Evolutionary conservation across 2,113 vertebrate species (phyloP), one percentile per base, ranked within the genome.

Genomic region (Meriones unguiculatus): DNA sequence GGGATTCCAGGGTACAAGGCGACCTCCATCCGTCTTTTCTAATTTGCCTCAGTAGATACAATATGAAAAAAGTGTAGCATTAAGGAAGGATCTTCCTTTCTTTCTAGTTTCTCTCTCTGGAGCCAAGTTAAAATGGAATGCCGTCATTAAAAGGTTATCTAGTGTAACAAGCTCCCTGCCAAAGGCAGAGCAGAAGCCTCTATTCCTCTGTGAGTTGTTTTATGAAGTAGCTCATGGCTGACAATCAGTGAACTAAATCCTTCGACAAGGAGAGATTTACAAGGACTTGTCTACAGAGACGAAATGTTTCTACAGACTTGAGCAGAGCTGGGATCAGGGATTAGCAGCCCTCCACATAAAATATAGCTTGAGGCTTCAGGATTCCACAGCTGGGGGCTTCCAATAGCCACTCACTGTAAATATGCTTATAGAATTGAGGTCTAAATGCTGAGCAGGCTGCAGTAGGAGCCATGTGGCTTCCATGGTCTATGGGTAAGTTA

Each of bases 201-300:
- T 94, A 92, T 97, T 98, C 97, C 97, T 97, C 87, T 98, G 97
- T 97, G 97, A 96, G 92, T 96, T 98, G 94, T 98, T 98, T 98
- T 97, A 98, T 98, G 98, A 98, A 98, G 95, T 97, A 98, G 97
- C 97, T 98, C 93, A 91, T 96, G 96, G 97, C 96, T 98, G 98
- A 98, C 98, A 98, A 98, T 98, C 97, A 98, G 96, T 96, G 97
- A 98, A 97, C 97, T 98, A 98, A 99, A 99, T 99, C 98, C 95
- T 98, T 97, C 1, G 41, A 98, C 97, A 98, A 98, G 97, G 87
- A 97, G 98, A 98, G 98, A 98, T 98, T 99, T 98, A 98, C 96
- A 98, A 98, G 98, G 97, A 96, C 96, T 96, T 98, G 96, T 98
- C 98, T 98, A 76, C 38, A 93, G 98, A 98, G 97, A 97, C 30